Base-by-base conservation (phyloP, 2,888 invertebrate genomes). In the Fabriciana adippe region DNA sequence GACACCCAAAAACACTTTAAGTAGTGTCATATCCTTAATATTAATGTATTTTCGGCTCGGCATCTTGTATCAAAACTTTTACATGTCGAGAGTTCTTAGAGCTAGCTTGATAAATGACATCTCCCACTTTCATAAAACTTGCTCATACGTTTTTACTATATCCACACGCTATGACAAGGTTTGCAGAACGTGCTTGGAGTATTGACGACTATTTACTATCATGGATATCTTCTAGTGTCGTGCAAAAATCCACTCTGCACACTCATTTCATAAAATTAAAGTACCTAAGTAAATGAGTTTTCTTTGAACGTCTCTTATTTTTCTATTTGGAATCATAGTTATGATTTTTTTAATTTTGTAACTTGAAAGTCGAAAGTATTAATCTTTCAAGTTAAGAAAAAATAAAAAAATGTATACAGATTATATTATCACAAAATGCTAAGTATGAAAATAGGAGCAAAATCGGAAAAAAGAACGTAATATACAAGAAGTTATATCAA, bases 81-180 rank as follows among this genome's bases (percentile, higher is more conserved):
- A 81, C 82, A 83, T 86, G 90, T 90, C 90, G 84, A 87, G 91
- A 89, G 91, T 90, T 90, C 91, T 92, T 89, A 88, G 83, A 84
- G 86, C 81, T 85, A 79, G 85, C 84, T 89, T 92, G 92, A 92
- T 92, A 92, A 92, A 92, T 92, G 92, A 90, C 92, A 89, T 89
- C 79, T 79, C 82, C 83, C 84, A 88, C 87, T 90, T 89, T 88
- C 83, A 86, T 82, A 84, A 84, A 87, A 88, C 82, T 88, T 89
- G 80, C 74, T 79, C 83, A 81, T 83, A 79, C 84, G 78, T 87
- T 84, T 85, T 85, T 87, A 81, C 76, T 81, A 79, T 83, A 83
- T 85, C 81, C 78, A 77, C 74, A 78, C 75, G 79, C 79, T 79
- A 78, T 63, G 60, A 66, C 64, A 64, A 81, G 83, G 77, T 81